Evolutionary conservation across 2,113 vertebrate genomes (phyloP).

Genomic region (Tetrax tetrax): DNA sequence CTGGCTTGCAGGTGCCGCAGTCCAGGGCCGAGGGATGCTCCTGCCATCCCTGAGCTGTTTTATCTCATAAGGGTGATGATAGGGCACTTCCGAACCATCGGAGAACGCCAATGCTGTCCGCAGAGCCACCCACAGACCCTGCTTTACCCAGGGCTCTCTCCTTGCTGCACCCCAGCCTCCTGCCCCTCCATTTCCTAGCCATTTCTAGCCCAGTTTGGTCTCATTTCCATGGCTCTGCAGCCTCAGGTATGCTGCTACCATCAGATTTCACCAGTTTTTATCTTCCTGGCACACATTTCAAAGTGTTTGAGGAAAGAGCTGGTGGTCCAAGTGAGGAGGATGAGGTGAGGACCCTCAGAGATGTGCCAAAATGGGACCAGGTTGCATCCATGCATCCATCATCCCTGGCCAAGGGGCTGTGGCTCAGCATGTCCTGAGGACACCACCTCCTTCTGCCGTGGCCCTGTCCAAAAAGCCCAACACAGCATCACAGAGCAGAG

Average conservation of each 20-base stretch:
- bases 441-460: not conserved
- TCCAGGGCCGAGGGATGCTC: not conserved
- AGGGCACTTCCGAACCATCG: not conserved
- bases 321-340: not conserved
- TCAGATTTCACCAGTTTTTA: not conserved
- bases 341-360: not conserved
- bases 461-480: not conserved
- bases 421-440: not conserved
- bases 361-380: not conserved
- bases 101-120: rapidly evolving
- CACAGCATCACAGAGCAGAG: rapidly evolving
- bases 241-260: not conserved
- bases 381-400: not conserved
- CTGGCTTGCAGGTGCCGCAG: not conserved
- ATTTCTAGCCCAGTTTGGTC: not conserved
- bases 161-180: not conserved
- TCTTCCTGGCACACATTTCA: not conserved
- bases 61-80: not conserved
- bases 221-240: not conserved
- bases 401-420: too few species aligned
- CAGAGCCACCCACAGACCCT: not conserved
- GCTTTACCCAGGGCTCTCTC: not conserved
- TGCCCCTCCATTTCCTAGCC: not conserved
- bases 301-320: not conserved
- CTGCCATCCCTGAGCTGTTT: not conserved